Evolutionary conservation across 2,888 invertebrate species (phyloP).

Genomic region (Tinea semifulvella): DNA sequence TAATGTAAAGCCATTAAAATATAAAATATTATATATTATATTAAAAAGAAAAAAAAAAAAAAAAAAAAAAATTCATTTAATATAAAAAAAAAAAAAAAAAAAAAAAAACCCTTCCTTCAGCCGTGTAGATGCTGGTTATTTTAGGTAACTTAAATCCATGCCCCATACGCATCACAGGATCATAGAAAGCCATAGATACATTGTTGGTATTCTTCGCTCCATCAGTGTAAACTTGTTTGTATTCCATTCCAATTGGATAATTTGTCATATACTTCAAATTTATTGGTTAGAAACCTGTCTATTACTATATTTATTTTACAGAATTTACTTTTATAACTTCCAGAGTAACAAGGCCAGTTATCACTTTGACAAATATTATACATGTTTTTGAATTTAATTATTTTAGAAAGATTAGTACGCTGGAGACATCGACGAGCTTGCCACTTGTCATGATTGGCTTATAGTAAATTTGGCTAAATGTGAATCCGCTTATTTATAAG

Average conservation of each 20-base stretch:
- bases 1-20: neutral
- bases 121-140: neutral
- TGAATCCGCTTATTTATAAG: no score
- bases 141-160: neutral
- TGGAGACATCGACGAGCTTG: no score
- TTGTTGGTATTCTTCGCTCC: neutral
- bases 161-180: neutral
- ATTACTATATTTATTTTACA: conserved; percentile 2
- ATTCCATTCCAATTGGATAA: neutral
- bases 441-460: no score
- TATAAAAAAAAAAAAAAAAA: no score
- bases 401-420: neutral
- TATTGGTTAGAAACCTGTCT: neutral
- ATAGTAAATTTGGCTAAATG: no score
- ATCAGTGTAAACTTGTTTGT: conserved; percentile 7
- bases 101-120: conserved; percentile 5
- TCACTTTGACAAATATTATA: conserved; percentile 2
- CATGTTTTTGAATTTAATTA: neutral
- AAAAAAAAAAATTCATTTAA: no score
- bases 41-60: no score
- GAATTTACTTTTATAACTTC: conserved; percentile 6
- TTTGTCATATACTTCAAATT: conserved; percentile 4
- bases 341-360: conserved; percentile 14
- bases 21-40: no score
- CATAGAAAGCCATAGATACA: conserved; percentile 4